Conservation (phyloP, 2,888 invertebrate species). For the Drymonia ruficornis region DNA sequence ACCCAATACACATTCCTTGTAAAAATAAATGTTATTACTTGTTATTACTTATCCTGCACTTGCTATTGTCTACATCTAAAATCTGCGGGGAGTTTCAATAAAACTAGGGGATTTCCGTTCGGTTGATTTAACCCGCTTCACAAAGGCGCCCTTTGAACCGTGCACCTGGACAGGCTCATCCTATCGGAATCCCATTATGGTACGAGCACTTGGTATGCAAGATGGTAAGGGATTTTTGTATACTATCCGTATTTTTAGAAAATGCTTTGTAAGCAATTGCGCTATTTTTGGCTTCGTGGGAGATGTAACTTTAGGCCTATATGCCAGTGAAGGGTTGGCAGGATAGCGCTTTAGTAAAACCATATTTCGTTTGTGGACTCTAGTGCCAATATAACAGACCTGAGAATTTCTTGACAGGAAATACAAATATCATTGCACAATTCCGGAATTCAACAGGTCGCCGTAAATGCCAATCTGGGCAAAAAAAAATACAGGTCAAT, state of each 20-base stretch:
- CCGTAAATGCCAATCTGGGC: no score
- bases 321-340: no score
- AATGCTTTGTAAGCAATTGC: background rate
- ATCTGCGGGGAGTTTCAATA: slow-evolving; percentile 29
- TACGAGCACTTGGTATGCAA: slow-evolving; percentile 8
- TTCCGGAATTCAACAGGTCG: no score
- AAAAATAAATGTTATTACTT: no score
- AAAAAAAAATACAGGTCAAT: no score
- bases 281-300: background rate
- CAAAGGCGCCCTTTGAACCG: slow-evolving; percentile 34
- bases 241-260: background rate
- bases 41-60: background rate
- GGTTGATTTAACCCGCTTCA: slow-evolving; percentile 45
- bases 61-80: background rate
- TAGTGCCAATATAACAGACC: no score
- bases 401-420: no score
- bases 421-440: no score
- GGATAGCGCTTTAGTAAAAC: no score
- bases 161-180: slow-evolving; percentile 19
- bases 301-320: no score
- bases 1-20: no score
- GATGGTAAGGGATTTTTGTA: background rate
- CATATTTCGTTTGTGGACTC: no score
- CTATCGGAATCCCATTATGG: slow-evolving; percentile 22
- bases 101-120: slow-evolving; percentile 13